Evolutionary conservation across 2,113 vertebrate species (phyloP).

Genomic region (Calypte anna): DNA sequence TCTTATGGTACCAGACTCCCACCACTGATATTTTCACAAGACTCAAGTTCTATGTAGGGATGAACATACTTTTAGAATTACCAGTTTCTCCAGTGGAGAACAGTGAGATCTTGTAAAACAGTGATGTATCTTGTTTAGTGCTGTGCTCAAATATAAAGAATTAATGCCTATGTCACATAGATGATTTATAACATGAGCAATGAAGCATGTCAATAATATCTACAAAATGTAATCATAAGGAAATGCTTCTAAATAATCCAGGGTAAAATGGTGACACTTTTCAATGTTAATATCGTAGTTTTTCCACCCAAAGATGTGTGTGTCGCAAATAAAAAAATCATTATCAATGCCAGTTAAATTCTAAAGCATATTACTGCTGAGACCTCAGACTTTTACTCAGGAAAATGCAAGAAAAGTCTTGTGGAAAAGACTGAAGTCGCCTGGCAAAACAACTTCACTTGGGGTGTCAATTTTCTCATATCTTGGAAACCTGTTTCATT

Average conservation of each 20-base stretch:
- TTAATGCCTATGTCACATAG: background rate
- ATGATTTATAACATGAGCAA: background rate
- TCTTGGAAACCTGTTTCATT: constrained; percentile 31
- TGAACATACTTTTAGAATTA: background rate
- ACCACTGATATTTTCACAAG: background rate
- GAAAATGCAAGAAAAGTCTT: background rate
- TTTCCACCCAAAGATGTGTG: background rate
- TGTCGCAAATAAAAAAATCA: background rate
- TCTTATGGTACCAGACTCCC: background rate
- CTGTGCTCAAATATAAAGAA: background rate
- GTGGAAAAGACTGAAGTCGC: background rate
- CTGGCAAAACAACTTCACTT: constrained; percentile 2
- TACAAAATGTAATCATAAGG: background rate
- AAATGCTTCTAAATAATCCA: background rate
- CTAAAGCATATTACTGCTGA: background rate
- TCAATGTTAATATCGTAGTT: background rate
- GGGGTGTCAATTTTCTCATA: background rate
- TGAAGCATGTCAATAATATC: background rate
- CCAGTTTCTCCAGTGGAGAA: background rate
- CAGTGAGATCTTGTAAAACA: background rate
- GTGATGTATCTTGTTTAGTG: background rate
- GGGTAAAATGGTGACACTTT: background rate
- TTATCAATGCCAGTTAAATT: background rate
- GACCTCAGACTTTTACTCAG: background rate
- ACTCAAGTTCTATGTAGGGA: background rate